Base-by-base conservation (phyloP, 2,888 invertebrate genomes). In the Cephus runcator region DNA sequence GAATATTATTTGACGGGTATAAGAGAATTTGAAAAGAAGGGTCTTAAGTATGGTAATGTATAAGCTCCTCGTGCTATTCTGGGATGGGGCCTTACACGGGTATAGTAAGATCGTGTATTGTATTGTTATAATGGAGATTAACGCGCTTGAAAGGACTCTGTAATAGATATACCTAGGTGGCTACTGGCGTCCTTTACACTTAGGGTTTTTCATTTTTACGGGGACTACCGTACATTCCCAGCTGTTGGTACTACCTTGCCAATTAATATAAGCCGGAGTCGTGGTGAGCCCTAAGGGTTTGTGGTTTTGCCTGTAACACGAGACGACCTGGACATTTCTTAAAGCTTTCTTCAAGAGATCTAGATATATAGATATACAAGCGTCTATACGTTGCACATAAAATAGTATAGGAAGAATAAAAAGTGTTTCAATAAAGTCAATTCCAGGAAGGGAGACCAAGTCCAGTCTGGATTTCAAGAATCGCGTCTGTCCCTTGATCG, bases 391-490 rank as follows among this genome's bases (percentile, higher is more conserved):
- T 56, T 23, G 56, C 9, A 23, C 56, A 56, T 56, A 56, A 56
- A 56, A 56, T 56, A 23, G 56, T 23, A 56, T 56, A 56, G 56
- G 6, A 56, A 23, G 56, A 56, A 56, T 56, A 56, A 56, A 56
- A 56, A 56, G 15, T 56, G 23, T 56, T 56, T 56, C 56, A 56
- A 56, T 56, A 56, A 56, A 56, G 23, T 56, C 56, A 56, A 83
- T 87, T 87, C 87, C 78, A 78, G 71, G 85, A 86, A 85, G 76
- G 80, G 80, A 80, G 81, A 81, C 34, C 69, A 78, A 75, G 78
- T 81, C 81, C 83, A 82, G 83, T 79, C 85, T 82, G 82, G 83
- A 83, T 89, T 89, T 88, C 85, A 77, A 86, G 88, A 89, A 88
- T 86, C 80, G 84, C 85, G 87, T 85, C 87, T 85, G 85, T 81